A percentile compares a stretch with the other conserved stretches of the same genome.
Conservation (phyloP, 64 coral and sea anemone genomes). For the Dendronephthya gigantea region DNA sequence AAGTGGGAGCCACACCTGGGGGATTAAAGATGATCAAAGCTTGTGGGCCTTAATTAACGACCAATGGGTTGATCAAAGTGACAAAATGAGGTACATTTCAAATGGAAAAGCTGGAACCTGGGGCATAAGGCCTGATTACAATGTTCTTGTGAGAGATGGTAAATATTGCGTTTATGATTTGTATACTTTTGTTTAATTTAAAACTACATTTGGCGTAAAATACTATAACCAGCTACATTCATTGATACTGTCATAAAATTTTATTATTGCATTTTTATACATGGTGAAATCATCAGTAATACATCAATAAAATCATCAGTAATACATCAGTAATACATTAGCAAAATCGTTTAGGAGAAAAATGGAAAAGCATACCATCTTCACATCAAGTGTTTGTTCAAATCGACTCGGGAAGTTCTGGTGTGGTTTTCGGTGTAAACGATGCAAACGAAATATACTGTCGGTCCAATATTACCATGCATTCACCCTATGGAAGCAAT, state of each 20-base stretch:
- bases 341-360: no score
- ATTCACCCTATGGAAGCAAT: background rate
- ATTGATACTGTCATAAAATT: no score
- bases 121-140: background rate
- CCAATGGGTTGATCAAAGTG: background rate
- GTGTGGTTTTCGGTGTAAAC: background rate
- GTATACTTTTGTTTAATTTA: no score
- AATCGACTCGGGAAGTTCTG: background rate
- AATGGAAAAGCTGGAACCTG: background rate
- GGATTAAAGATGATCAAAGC: background rate
- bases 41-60: background rate
- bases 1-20: background rate
- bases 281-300: no score
- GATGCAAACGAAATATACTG: background rate
- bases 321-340: no score
- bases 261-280: no score
- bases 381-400: background rate
- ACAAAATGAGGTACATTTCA: background rate
- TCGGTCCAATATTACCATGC: background rate
- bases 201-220: no score
- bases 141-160: background rate
- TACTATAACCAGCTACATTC: no score
- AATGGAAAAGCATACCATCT: no score
- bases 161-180: no score
- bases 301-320: no score